Percentiles rank a stretch among this genome's conserved stretches.
Evolutionary conservation across 1,140 invertebrate species (phyloP).

Genomic region (Eufriesea mexicana): DNA sequence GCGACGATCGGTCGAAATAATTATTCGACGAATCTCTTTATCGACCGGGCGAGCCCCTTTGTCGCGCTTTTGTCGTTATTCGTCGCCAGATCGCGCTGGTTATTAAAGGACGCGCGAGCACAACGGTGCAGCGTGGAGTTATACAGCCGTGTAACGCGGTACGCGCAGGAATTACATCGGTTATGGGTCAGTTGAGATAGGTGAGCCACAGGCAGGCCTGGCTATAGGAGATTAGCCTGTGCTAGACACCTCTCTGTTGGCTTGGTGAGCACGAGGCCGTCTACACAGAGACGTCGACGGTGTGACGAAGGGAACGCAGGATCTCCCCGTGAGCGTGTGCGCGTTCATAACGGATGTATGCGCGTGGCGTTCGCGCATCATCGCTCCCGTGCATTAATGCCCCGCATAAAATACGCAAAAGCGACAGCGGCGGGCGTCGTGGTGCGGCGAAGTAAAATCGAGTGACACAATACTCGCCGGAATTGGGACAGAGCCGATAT

Average conservation of each 20-base stretch:
- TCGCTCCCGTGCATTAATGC: not conserved
- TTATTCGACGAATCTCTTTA: not conserved
- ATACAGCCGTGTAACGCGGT: constrained; percentile 18
- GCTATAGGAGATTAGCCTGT: constrained; percentile 49
- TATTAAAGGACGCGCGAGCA: not conserved
- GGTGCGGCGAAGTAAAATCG: constrained; percentile 57
- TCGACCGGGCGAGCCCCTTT: no score
- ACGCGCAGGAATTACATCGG: constrained; percentile 41
- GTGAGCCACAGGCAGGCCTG: constrained; percentile 56
- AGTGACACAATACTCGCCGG: constrained; percentile 64
- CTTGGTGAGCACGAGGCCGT: constrained; percentile 31
- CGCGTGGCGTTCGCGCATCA: constrained; percentile 12
- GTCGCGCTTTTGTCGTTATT: not conserved
- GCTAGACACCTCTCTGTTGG: not conserved
- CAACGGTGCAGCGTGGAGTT: not conserved
- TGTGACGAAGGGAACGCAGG: not conserved
- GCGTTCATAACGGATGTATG: not conserved
- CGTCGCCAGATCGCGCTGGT: not conserved
- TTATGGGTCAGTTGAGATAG: constrained; percentile 70
- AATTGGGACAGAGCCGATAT: constrained; percentile 67
- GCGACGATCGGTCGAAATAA: not conserved
- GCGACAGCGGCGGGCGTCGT: constrained; percentile 13
- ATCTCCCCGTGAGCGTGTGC: not conserved
- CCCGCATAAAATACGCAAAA: constrained; percentile 22
- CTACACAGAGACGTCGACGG: not conserved